A percentile compares a stretch with the other conserved stretches of the same genome.
phyloP scores from a whole-genome alignment of 2,797 vertebrate genomes.

The Capromys pilorides region DNA sequence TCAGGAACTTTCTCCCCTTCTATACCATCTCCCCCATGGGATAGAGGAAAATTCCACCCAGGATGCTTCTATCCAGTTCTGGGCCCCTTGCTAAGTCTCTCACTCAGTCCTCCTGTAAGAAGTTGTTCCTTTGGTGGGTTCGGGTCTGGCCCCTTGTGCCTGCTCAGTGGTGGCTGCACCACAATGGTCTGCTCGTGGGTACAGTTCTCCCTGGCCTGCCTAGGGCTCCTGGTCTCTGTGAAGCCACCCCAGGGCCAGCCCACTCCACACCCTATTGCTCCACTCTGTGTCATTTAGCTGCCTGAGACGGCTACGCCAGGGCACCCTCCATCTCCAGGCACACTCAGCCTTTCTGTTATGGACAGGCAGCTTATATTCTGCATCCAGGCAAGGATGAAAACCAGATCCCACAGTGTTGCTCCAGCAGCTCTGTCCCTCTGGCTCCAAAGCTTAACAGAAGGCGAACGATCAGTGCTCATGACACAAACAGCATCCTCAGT shows the following conservation, averaged over 20 bases:
- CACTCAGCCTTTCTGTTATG: neutral
- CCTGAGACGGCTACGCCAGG: neutral
- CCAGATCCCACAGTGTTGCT: no score
- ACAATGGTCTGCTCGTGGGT: rapidly evolving
- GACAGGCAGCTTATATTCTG: neutral
- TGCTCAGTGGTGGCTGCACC: neutral
- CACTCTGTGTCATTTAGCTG: neutral
- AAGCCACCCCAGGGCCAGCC: neutral
- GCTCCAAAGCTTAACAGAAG: neutral
- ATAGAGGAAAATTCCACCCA: neutral
- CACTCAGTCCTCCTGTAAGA: neutral
- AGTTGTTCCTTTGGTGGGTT: neutral
- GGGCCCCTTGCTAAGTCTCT: neutral
- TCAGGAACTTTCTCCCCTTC: neutral
- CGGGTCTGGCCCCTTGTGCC: neutral
- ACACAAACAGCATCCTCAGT: neutral
- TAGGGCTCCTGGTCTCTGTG: neutral
- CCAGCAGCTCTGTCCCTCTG: no score
- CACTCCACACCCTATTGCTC: neutral
- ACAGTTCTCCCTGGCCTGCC: neutral
- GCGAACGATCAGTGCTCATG: neutral
- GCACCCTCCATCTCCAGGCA: neutral
- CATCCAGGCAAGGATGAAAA: neutral
- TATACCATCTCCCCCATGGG: neutral
- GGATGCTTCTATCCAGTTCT: neutral